A percentile compares a stretch with the other conserved stretches of the same genome.
phyloP scores from a whole-genome alignment of 2,888 invertebrate genomes.

The Drosophila nigricruria region DNA sequence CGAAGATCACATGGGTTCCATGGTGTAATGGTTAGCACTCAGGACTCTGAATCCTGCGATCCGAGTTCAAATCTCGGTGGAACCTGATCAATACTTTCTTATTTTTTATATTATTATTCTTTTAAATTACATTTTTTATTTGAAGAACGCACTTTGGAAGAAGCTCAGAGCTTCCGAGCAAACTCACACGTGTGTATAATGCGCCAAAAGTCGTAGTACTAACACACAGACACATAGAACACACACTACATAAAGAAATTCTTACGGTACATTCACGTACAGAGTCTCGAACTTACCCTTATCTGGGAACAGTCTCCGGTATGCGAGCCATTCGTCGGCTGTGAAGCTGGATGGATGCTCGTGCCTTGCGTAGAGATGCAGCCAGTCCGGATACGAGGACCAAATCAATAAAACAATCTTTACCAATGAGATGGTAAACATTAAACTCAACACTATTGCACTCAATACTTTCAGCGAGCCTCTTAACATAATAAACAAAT shows the following conservation, averaged over 20 bases:
- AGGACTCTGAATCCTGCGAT: slow-evolving; percentile 86
- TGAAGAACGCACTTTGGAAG: background rate
- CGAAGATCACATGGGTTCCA: slow-evolving; percentile 83
- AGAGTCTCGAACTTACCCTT: slow-evolving; percentile 87
- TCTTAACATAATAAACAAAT: slow-evolving; percentile 80
- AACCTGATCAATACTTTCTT: slow-evolving; percentile 71
- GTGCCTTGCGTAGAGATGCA: slow-evolving; percentile 37
- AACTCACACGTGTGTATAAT: slow-evolving; percentile 3
- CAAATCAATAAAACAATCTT: slow-evolving; percentile 86
- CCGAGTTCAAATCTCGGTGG: slow-evolving; percentile 86
- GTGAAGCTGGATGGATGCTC: slow-evolving; percentile 86
- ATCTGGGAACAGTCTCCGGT: slow-evolving; percentile 89
- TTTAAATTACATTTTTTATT: background rate
- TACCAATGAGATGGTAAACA: slow-evolving; percentile 86
- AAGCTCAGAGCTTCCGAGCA: slow-evolving; percentile 17
- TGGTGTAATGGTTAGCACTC: slow-evolving; percentile 87
- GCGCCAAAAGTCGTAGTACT: slow-evolving; percentile 1
- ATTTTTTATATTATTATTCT: background rate
- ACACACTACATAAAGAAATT: slow-evolving; percentile 3
- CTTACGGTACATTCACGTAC: background rate
- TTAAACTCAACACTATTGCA: slow-evolving; percentile 86
- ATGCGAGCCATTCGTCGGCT: slow-evolving; percentile 90
- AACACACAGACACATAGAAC: background rate
- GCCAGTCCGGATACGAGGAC: slow-evolving; percentile 81
- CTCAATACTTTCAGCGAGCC: slow-evolving; percentile 85